Conservation (phyloP, 1,140 invertebrate genomes). For the Episyrphus balteatus region DNA sequence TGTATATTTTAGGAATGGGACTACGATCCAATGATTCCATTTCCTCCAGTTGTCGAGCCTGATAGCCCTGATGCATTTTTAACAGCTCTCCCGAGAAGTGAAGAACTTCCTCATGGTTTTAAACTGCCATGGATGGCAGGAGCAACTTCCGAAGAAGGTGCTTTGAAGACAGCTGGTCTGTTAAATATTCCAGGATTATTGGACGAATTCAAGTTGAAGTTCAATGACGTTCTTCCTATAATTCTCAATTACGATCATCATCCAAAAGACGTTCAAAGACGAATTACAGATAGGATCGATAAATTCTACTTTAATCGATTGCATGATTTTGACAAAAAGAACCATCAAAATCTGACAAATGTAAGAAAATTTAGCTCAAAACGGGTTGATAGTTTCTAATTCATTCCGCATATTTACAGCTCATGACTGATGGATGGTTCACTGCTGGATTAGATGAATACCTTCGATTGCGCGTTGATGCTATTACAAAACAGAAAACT, state of each 20-base stretch:
- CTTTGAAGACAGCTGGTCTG: conserved; percentile 46
- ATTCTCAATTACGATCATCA: conserved; percentile 50
- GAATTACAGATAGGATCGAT: conserved; percentile 44
- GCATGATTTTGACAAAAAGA: conserved; percentile 38
- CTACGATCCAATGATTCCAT: conserved; percentile 61
- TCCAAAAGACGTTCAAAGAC: conserved; percentile 30
- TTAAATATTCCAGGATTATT: conserved; percentile 33
- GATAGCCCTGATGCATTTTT: conserved; percentile 54
- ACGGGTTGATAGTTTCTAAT: neutral
- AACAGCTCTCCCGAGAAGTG: conserved; percentile 42
- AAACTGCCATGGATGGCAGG: conserved; percentile 57
- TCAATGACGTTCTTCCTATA: conserved; percentile 45
- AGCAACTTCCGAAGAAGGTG: conserved; percentile 53
- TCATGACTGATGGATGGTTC: conserved; percentile 60
- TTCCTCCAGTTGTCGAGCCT: conserved; percentile 58
- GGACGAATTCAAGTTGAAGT: conserved; percentile 45
- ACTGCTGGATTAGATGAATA: conserved; percentile 46
- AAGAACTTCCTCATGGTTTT: conserved; percentile 37
- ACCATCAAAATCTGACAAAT: conserved; percentile 41
- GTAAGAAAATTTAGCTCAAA: conserved; percentile 32
- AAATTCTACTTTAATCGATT: conserved; percentile 47
- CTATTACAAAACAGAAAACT: conserved; percentile 15
- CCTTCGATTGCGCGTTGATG: conserved; percentile 39
- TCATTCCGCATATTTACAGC: conserved; percentile 36
- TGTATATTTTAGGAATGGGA: conserved; percentile 47